Conservation (phyloP, 92 coral and sea anemone genomes). For the Galaxea fascicularis region DNA sequence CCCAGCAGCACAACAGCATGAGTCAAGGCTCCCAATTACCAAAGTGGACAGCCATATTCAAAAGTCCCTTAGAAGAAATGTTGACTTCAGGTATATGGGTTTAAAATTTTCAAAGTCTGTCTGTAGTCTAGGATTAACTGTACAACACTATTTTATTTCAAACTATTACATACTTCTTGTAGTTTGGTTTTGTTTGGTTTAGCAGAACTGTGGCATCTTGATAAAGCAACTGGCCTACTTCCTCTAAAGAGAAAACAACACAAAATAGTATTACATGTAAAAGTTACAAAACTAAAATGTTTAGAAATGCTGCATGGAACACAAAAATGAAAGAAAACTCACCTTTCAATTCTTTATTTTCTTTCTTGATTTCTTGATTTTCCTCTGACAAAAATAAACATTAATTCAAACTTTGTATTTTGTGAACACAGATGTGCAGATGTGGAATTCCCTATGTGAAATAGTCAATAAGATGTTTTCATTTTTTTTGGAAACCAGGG, state of each 20-base stretch:
- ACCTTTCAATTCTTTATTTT: constrained; percentile 82
- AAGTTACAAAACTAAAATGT: too few species aligned
- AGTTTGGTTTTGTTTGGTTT: constrained; percentile 85
- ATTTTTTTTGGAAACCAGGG: too few species aligned
- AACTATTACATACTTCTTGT: constrained; percentile 75
- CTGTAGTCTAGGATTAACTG: not conserved
- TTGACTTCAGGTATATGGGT: not conserved
- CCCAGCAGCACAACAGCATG: not conserved
- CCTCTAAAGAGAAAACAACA: constrained; percentile 60
- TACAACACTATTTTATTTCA: not conserved
- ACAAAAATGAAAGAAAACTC: not conserved
- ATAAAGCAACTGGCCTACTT: constrained; percentile 86
- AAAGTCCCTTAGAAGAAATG: not conserved
- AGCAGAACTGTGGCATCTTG: constrained; percentile 87
- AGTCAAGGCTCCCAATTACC: not conserved
- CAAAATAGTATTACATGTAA: not conserved
- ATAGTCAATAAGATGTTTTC: too few species aligned
- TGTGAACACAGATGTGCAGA: not conserved
- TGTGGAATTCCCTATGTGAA: too few species aligned
- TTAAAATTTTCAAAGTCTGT: too few species aligned
- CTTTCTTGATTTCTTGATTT: constrained; percentile 80
- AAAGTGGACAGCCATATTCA: too few species aligned
- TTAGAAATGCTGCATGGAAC: not conserved
- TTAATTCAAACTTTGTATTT: not conserved
- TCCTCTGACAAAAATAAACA: constrained; percentile 65